phyloP scores from a whole-genome alignment of 2,888 invertebrate species.

The Lycaena phlaeas region DNA sequence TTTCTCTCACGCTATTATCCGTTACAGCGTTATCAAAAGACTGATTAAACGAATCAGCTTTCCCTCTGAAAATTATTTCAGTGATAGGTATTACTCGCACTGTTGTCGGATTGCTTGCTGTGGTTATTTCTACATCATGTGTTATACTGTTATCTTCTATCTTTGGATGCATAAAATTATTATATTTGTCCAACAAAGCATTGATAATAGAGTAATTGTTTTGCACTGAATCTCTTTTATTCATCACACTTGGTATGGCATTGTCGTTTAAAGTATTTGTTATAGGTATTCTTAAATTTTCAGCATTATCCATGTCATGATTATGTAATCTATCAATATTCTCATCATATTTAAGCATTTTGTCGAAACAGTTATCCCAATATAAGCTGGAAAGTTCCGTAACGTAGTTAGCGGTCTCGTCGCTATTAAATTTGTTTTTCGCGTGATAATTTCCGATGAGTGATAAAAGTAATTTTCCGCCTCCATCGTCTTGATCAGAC shows the following conservation, averaged over 20 bases:
- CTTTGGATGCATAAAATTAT: not conserved
- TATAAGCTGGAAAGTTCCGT: slow-evolving; percentile 37
- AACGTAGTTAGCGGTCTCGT: slow-evolving; percentile 17
- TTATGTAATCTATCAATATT: slow-evolving; percentile 26
- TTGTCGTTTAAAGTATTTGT: slow-evolving; percentile 20
- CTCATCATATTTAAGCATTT: slow-evolving; percentile 31
- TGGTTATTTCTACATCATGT: not conserved
- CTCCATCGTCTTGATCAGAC: slow-evolving; percentile 30
- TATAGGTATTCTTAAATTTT: slow-evolving; percentile 28
- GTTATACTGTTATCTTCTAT: slow-evolving; percentile 10
- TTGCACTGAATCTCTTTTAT: slow-evolving; percentile 39
- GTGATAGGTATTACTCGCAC: slow-evolving; percentile 50
- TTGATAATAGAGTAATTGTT: slow-evolving; percentile 15
- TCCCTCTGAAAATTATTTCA: slow-evolving; percentile 35
- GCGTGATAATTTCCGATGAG: slow-evolving; percentile 23
- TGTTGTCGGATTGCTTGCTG: slow-evolving; percentile 8
- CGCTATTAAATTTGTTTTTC: slow-evolving; percentile 15
- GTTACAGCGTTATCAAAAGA: slow-evolving; percentile 25
- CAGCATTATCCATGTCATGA: slow-evolving; percentile 32
- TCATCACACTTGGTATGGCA: slow-evolving; percentile 12
- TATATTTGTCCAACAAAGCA: not conserved
- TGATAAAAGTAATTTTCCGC: slow-evolving; percentile 31
- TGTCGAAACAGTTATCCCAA: slow-evolving; percentile 55
- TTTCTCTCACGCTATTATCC: slow-evolving; percentile 32
- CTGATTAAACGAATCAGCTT: slow-evolving; percentile 16